Evolutionary conservation across 1,140 invertebrate genomes (phyloP).

Genomic region (Heterodera schachtii): DNA sequence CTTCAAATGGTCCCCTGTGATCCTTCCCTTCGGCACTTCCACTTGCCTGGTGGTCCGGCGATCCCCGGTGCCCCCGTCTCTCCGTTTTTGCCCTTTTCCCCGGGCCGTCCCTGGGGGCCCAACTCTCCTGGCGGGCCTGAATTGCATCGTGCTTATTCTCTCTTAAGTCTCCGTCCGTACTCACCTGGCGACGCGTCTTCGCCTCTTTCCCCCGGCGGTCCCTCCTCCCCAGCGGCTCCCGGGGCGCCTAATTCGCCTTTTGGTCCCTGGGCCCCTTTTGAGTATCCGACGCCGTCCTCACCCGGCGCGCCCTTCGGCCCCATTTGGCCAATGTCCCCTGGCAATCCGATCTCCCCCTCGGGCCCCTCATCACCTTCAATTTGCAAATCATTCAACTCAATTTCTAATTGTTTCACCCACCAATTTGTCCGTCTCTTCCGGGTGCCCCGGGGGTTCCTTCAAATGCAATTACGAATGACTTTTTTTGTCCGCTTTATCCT

Average conservation of each 20-base stretch:
- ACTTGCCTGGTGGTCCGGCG: conserved; percentile 30
- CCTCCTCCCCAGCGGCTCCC: conserved; percentile 40
- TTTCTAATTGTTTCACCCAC: background rate
- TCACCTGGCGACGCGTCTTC: conserved; percentile 45
- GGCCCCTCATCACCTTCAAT: conserved; percentile 30
- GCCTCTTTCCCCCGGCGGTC: conserved; percentile 42
- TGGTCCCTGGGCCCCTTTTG: conserved; percentile 42
- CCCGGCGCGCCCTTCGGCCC: conserved; percentile 38
- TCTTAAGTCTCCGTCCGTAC: background rate
- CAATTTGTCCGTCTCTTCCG: conserved; percentile 23
- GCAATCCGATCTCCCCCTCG: conserved; percentile 31
- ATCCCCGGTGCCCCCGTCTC: conserved; percentile 19
- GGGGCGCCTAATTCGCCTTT: conserved; percentile 41
- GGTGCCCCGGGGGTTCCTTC: conserved; percentile 35
- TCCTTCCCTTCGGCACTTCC: background rate
- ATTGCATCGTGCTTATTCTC: background rate
- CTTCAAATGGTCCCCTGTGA: background rate
- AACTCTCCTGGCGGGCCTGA: conserved; percentile 36
- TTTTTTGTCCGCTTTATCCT: background rate
- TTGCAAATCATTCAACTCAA: background rate
- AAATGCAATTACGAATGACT: background rate
- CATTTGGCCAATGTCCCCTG: conserved; percentile 31
- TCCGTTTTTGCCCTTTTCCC: conserved; percentile 41
- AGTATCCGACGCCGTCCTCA: conserved; percentile 30
- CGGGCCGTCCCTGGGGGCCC: conserved; percentile 38